phyloP scores from a whole-genome alignment of 2,888 invertebrate genomes.

The Aethes cnicana region DNA sequence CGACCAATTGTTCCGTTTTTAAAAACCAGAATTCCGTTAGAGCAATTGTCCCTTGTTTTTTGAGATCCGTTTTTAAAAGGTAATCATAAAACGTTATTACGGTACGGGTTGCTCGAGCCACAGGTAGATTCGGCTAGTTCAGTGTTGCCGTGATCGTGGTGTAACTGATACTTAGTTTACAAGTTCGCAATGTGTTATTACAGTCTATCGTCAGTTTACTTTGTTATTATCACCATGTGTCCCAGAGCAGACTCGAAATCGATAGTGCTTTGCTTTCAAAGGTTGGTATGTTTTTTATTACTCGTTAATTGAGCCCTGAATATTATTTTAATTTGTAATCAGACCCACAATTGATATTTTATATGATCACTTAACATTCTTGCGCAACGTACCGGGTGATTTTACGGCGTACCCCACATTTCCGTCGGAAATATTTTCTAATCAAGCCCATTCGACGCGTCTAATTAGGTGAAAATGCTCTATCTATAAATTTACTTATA shows the following conservation, averaged over 20 bases:
- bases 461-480: conserved; percentile 32
- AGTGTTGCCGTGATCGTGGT: conserved; percentile 60
- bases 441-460: conserved; percentile 12
- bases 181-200: conserved; percentile 21
- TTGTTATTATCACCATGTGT: too few species aligned
- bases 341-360: too few species aligned
- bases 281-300: too few species aligned
- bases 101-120: conserved; percentile 71
- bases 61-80: conserved; percentile 75
- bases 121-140: conserved; percentile 74
- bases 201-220: too few species aligned
- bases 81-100: conserved; percentile 79
- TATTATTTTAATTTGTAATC: too few species aligned
- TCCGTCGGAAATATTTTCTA: conserved; percentile 14
- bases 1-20: conserved; percentile 47
- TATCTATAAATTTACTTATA: conserved; percentile 25
- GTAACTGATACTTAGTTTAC: conserved; percentile 58
- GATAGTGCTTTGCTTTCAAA: too few species aligned
- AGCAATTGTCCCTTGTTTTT: conserved; percentile 70
- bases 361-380: too few species aligned
- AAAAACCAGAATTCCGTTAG: conserved; percentile 55
- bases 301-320: too few species aligned
- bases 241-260: too few species aligned
- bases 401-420: conserved; percentile 1
- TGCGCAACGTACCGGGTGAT: background rate